Percentiles rank a stretch among this genome's conserved stretches.
phyloP scores from a whole-genome alignment of 2,888 invertebrate species.

The Synergus laeviventris region DNA sequence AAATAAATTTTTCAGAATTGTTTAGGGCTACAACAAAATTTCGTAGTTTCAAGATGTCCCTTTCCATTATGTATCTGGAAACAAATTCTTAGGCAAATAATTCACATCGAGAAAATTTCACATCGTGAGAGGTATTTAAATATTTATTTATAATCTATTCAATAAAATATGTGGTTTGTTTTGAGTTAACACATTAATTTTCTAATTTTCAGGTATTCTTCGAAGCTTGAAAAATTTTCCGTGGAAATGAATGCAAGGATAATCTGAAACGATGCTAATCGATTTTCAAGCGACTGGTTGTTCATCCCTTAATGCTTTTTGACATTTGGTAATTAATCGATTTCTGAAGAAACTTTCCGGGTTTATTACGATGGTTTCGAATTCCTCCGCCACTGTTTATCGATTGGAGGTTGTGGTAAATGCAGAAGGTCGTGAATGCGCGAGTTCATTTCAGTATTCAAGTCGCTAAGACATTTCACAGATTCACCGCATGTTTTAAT shows the following conservation, averaged over 20 bases:
- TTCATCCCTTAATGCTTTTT: background rate
- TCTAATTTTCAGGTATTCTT: background rate
- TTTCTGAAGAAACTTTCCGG: background rate
- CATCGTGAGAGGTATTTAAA: background rate
- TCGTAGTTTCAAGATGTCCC: too few species aligned
- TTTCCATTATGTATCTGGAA: too few species aligned
- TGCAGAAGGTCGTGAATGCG: slow-evolving; percentile 22
- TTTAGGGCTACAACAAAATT: too few species aligned
- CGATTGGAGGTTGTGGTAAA: slow-evolving; percentile 1
- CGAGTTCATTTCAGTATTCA: slow-evolving; percentile 31
- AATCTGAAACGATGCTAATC: background rate
- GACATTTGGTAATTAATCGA: background rate
- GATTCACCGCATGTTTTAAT: background rate
- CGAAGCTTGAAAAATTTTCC: background rate
- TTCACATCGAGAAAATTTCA: too few species aligned
- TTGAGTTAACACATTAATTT: background rate
- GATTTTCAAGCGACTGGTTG: slow-evolving; percentile 11
- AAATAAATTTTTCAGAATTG: too few species aligned
- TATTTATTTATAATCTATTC: background rate
- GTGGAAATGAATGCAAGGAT: background rate
- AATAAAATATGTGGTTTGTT: background rate
- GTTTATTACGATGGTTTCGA: background rate
- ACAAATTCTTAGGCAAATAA: too few species aligned
- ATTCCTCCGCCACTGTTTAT: slow-evolving; percentile 19
- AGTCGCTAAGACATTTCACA: background rate